These are phyloP conservation scores for Iselma pallidipennis DNA, from an alignment of 2,888 invertebrate species.

Conservation along the genomic window DNA sequence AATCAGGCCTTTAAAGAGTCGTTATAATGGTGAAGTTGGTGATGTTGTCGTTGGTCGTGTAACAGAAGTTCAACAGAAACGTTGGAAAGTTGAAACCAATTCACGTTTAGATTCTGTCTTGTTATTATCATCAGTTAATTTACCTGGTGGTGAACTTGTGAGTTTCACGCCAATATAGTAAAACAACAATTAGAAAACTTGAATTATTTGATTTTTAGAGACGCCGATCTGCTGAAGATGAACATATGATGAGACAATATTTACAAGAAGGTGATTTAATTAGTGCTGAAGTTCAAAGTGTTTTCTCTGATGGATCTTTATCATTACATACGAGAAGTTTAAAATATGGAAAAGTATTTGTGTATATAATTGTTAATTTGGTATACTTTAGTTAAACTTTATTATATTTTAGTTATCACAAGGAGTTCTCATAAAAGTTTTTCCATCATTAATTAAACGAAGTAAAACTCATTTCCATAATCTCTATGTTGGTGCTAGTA, in stretches of 20 bases:
- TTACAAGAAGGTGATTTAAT: conserved; percentile 94
- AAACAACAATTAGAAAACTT: not conserved
- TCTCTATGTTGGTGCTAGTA: conserved; percentile 85
- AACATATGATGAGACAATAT: conserved; percentile 95
- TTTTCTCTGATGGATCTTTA: conserved; percentile 88
- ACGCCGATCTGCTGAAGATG: conserved; percentile 92
- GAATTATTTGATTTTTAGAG: conserved; percentile 60
- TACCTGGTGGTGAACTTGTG: conserved; percentile 96
- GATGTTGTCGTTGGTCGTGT: conserved; percentile 96
- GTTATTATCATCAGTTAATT: conserved; percentile 89
- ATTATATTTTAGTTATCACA: conserved; percentile 69
- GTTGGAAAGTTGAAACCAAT: conserved; percentile 96
- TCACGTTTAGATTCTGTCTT: conserved; percentile 86
- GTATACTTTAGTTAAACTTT: not conserved
- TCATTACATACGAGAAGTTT: conserved; percentile 94
- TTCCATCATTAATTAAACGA: conserved; percentile 87
- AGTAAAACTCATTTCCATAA: conserved; percentile 97
- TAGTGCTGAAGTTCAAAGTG: conserved; percentile 95
- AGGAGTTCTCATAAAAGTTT: conserved; percentile 87
- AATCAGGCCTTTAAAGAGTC: conserved; percentile 86
- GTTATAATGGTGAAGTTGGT: conserved; percentile 93
- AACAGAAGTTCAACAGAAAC: conserved; percentile 88
- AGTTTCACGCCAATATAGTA: no score
- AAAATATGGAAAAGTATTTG: conserved; percentile 89
- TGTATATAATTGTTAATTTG: not conserved